Evolutionary conservation across 2,113 vertebrate genomes (phyloP).

Genomic region (Hystrix brachyura): DNA sequence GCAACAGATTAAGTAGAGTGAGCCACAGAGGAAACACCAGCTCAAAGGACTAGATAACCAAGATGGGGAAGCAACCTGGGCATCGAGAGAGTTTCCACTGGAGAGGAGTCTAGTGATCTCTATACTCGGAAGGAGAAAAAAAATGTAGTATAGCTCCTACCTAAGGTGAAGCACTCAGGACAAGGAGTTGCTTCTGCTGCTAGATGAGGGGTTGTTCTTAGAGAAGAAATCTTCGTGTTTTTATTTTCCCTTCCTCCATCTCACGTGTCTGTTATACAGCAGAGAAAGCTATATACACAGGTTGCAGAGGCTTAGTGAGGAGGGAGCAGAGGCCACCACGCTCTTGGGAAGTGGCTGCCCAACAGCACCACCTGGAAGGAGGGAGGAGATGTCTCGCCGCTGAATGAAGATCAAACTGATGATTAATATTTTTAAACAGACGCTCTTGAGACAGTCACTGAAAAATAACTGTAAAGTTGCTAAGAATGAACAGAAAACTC

Average conservation of each 20-base stretch:
- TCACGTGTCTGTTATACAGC: not conserved
- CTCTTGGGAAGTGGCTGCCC: not conserved
- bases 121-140: too few species aligned
- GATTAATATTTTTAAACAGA: not conserved
- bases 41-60: not conserved
- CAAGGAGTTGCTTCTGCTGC: not conserved
- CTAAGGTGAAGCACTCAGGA: not conserved
- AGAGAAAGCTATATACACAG: not conserved
- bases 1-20: not conserved
- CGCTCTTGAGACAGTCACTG: not conserved
- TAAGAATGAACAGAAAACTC: not conserved
- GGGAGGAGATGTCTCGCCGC: not conserved
- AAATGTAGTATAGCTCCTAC: too few species aligned
- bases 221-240: not conserved
- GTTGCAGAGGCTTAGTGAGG: not conserved
- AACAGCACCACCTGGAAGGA: not conserved
- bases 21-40: not conserved
- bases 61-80: fast-evolving
- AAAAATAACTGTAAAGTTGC: not conserved
- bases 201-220: not conserved
- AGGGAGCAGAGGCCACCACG: not conserved
- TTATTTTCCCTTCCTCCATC: not conserved
- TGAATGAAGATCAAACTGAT: not conserved
- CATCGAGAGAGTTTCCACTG: not conserved
- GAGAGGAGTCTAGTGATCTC: not conserved